Conservation (phyloP, 2,888 invertebrate genomes). For the Venustoraphidia nigricollis region DNA sequence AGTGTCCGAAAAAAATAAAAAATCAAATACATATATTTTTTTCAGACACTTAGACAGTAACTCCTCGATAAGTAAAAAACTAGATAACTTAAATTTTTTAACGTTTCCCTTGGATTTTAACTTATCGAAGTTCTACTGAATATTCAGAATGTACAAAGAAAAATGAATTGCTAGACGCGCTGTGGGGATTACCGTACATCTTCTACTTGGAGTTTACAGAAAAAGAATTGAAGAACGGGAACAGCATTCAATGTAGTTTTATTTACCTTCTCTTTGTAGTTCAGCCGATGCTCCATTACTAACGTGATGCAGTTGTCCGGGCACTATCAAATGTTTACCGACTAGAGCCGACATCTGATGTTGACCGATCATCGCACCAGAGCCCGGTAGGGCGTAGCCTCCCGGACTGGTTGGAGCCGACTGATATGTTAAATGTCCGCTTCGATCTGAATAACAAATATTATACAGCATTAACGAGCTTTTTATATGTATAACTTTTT, state of each 20-base stretch:
- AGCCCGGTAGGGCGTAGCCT: conserved; percentile 31
- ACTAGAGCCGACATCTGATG: conserved; percentile 32
- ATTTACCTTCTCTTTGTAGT: conserved; percentile 28
- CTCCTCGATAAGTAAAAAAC: no score
- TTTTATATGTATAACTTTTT: no score
- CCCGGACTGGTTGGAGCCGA: conserved; percentile 54
- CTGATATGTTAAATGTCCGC: conserved; percentile 4
- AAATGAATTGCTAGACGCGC: no score
- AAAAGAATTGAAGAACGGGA: conserved; percentile 16
- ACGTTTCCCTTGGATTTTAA: no score
- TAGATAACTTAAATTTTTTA: no score
- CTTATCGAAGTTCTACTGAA: no score
- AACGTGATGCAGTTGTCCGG: conserved; percentile 42
- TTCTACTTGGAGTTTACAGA: conserved; percentile 26
- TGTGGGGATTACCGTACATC: conserved; percentile 6
- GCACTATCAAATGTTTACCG: conserved; percentile 32
- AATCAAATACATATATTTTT: no score
- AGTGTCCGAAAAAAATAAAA: no score
- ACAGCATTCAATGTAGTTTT: neutral
- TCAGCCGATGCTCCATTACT: conserved; percentile 41
- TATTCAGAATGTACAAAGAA: no score
- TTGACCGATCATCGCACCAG: conserved; percentile 28
- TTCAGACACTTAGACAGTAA: no score
- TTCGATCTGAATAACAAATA: conserved; percentile 2
- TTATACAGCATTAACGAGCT: no score